Percentiles rank a stretch among this genome's conserved stretches.
Evolutionary conservation across 2,888 invertebrate species (phyloP).

Genomic region (Agrotis segetum): DNA sequence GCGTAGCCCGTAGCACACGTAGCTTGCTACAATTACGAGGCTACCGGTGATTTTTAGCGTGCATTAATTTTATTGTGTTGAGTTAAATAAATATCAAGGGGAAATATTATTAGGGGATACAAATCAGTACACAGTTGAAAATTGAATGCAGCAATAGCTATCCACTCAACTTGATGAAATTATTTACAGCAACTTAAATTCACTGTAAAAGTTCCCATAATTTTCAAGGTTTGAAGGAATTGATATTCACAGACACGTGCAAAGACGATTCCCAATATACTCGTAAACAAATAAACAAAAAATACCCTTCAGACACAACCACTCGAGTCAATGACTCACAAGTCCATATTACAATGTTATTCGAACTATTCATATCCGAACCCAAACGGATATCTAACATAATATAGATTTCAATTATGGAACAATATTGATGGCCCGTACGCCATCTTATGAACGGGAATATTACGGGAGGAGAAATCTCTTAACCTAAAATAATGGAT

Average conservation of each 20-base stretch:
- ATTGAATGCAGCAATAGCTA: background rate
- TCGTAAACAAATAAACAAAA: conserved; percentile 24
- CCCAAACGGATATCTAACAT: conserved; percentile 36
- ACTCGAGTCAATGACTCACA: conserved; percentile 6
- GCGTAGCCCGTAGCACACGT: background rate
- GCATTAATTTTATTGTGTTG: too few species aligned
- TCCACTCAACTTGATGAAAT: background rate
- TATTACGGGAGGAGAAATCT: conserved; percentile 39
- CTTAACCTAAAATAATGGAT: conserved; percentile 37
- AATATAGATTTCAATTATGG: conserved; percentile 57
- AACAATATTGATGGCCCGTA: conserved; percentile 57
- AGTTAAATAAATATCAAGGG: background rate
- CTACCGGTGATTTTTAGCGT: background rate
- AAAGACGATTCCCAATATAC: background rate
- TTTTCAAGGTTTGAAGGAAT: background rate
- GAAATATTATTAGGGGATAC: too few species aligned
- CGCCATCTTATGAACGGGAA: conserved; percentile 42
- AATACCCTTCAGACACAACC: conserved; percentile 10
- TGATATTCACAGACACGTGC: background rate
- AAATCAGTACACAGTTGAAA: background rate
- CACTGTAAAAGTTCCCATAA: background rate
- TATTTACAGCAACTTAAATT: background rate
- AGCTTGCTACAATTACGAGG: background rate
- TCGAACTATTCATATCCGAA: conserved; percentile 42
- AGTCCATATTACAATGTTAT: conserved; percentile 32